phyloP scores from a whole-genome alignment of 2,797 vertebrate genomes.

The Poecilia gillii region DNA sequence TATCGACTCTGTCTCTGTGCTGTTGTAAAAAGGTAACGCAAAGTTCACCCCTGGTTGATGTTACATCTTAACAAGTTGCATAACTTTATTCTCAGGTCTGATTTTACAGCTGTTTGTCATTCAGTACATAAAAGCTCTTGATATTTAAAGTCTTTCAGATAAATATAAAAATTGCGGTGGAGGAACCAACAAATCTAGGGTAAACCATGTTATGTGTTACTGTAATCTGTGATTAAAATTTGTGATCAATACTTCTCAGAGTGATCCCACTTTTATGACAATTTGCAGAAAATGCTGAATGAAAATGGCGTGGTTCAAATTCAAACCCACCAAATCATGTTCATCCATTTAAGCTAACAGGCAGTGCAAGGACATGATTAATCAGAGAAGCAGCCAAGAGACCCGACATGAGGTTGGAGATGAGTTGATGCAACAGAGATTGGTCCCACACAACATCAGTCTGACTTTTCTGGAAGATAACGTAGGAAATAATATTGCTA shows the following conservation, averaged over 20 bases:
- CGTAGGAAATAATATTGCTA: not conserved
- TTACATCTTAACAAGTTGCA: not conserved
- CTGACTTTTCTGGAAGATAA: not conserved
- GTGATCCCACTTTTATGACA: not conserved
- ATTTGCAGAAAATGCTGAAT: not conserved
- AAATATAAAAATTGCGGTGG: not conserved
- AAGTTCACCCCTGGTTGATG: slow-evolving; percentile 37
- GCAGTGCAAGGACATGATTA: not conserved
- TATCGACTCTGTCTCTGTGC: slow-evolving; percentile 13
- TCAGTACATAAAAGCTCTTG: not conserved
- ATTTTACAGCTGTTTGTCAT: not conserved
- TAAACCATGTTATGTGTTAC: not conserved
- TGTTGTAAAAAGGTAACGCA: slow-evolving; percentile 17
- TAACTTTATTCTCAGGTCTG: not conserved
- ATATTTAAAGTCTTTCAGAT: not conserved
- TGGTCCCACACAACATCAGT: no score
- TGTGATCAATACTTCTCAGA: not conserved
- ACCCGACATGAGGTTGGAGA: no score
- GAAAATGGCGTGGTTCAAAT: not conserved
- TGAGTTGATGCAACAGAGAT: no score
- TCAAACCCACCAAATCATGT: not conserved
- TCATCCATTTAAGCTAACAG: not conserved
- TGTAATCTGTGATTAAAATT: not conserved
- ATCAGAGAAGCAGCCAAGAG: no score
- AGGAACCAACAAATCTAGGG: not conserved